phyloP scores from a whole-genome alignment of 2,797 vertebrate species.

The Sebastes alutus region DNA sequence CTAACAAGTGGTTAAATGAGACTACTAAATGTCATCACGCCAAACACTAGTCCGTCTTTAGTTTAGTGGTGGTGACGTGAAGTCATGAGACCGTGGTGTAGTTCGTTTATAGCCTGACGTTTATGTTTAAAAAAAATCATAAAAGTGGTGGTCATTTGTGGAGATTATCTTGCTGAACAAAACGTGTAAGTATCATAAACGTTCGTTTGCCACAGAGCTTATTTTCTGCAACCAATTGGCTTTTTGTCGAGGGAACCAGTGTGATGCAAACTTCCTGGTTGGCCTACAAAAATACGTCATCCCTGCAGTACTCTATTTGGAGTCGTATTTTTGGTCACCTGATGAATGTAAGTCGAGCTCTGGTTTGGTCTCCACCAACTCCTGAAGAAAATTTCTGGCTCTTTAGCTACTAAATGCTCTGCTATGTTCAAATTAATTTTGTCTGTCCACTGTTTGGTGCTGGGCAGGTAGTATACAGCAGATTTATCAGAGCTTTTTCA shows the following conservation, averaged over 20 bases:
- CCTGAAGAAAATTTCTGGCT: not conserved
- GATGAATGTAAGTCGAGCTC: not conserved
- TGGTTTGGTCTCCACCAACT: not conserved
- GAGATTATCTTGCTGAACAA: too few species aligned
- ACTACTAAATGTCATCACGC: too few species aligned
- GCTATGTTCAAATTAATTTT: not conserved
- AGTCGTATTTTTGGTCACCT: not conserved
- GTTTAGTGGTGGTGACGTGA: too few species aligned
- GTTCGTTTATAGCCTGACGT: too few species aligned
- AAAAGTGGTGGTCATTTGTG: too few species aligned
- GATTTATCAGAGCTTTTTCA: not conserved
- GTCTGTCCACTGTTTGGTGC: not conserved
- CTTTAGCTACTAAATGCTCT: not conserved
- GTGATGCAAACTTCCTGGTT: not conserved
- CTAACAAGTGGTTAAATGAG: too few species aligned
- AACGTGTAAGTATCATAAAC: too few species aligned
- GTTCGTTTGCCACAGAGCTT: too few species aligned
- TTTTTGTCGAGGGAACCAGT: not conserved
- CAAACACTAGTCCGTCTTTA: too few species aligned
- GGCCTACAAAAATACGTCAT: not conserved
- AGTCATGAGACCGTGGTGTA: too few species aligned
- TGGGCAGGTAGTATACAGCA: not conserved
- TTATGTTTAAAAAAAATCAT: too few species aligned
- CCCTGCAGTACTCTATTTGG: not conserved
- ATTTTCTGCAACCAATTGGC: not conserved